phyloP scores from a whole-genome alignment of 2,888 invertebrate species.

The Caenorhabditis wallacei region DNA sequence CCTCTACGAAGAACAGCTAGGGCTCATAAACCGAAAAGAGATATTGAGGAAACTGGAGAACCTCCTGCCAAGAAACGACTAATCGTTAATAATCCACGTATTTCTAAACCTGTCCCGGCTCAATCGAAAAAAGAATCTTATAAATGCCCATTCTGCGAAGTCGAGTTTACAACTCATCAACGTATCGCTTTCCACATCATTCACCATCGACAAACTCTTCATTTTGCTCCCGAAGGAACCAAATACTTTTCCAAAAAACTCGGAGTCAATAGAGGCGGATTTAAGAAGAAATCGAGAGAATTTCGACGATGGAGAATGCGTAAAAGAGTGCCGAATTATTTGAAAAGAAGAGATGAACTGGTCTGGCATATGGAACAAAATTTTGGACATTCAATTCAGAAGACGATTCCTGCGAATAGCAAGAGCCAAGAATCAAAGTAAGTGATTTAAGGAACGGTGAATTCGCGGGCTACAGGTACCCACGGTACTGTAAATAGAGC shows the following conservation, averaged over 20 bases:
- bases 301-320: conserved; percentile 17
- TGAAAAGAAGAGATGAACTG: not conserved
- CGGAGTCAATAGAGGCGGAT: not conserved
- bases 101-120: not conserved
- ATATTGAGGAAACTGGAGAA: not conserved
- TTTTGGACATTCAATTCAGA: conserved; percentile 3
- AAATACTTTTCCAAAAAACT: not conserved
- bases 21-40: too few relatives aligned
- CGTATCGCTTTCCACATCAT: conserved; percentile 28
- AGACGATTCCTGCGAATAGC: not conserved
- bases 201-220: conserved; percentile 4
- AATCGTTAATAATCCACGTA: not conserved
- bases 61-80: not conserved
- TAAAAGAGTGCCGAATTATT: not conserved
- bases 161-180: not conserved
- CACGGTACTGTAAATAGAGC: too few relatives aligned
- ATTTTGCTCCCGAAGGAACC: not conserved
- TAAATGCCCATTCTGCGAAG: conserved; percentile 11
- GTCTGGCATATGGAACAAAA: conserved; percentile 20
- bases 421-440: not conserved
- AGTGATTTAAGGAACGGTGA: too few relatives aligned
- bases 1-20: too few relatives aligned
- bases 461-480: too few relatives aligned
- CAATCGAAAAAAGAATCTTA: not conserved
- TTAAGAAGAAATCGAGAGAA: not conserved